These are phyloP conservation scores for Echiichthys vipera DNA, from an alignment of 2,797 vertebrate genomes.

Conservation along the genomic window DNA sequence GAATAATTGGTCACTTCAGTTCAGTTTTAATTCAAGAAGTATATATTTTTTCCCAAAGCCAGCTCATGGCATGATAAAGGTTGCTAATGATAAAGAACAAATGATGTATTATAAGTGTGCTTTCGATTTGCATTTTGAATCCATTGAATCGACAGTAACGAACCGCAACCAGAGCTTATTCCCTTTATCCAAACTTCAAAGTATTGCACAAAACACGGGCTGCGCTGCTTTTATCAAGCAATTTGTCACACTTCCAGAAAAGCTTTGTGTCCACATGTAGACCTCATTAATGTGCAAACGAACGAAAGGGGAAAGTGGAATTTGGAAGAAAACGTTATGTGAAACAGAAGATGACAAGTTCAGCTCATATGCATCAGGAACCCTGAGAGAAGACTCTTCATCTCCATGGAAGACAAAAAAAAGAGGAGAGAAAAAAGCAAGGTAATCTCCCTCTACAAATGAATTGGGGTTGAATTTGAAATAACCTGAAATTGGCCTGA, in stretches of 20 bases:
- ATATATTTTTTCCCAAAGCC: constrained; percentile 23
- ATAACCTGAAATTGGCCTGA: constrained; percentile 18
- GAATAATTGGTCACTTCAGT: constrained; percentile 35
- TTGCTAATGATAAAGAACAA: constrained; percentile 46
- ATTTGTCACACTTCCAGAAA: constrained; percentile 32
- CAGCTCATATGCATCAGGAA: constrained; percentile 33
- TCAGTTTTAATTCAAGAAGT: constrained; percentile 39
- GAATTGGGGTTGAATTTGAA: constrained; percentile 47
- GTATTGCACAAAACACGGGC: background rate
- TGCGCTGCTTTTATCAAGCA: background rate
- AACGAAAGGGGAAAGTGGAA: constrained; percentile 27
- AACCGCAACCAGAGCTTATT: constrained; percentile 6
- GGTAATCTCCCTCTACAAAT: constrained; percentile 41
- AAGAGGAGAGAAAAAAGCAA: background rate
- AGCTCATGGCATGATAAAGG: constrained; percentile 3
- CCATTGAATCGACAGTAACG: constrained; percentile 18
- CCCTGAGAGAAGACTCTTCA: constrained; percentile 15
- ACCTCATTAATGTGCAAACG: constrained; percentile 21
- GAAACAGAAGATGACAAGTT: constrained; percentile 54
- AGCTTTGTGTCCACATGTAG: background rate
- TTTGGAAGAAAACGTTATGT: constrained; percentile 23
- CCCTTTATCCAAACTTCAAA: constrained; percentile 29
- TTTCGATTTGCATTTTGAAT: constrained; percentile 44
- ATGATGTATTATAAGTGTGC: constrained; percentile 29
- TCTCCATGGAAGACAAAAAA: constrained; percentile 9